Conservation (phyloP, 2,888 invertebrate genomes). For the Papilio elwesi region DNA sequence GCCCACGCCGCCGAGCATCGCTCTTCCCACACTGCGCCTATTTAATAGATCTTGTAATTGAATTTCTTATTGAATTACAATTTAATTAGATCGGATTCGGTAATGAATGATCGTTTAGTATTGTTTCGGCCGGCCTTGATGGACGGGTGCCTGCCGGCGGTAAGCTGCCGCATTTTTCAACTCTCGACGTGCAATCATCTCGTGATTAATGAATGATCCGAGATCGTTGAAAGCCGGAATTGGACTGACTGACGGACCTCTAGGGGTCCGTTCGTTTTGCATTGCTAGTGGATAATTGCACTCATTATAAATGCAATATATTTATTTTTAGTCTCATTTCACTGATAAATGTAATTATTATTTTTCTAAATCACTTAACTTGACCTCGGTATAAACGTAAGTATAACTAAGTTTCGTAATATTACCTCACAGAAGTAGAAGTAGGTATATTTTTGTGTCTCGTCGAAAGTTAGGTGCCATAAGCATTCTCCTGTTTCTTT, state of each 20-base stretch:
- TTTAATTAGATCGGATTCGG: conserved; percentile 68
- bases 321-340: background rate
- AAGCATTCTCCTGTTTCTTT: no score
- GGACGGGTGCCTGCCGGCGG: conserved; percentile 53
- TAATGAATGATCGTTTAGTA: conserved; percentile 63
- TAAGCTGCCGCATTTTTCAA: conserved; percentile 67
- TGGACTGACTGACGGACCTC: conserved; percentile 49
- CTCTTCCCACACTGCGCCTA: conserved; percentile 57
- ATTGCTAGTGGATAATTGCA: conserved; percentile 21
- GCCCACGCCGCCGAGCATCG: conserved; percentile 39
- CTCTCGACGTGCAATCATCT: conserved; percentile 63
- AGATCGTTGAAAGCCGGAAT: conserved; percentile 67
- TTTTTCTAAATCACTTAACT: background rate
- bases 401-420: no score
- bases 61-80: conserved; percentile 76
- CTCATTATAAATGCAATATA: background rate
- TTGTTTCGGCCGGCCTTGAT: conserved; percentile 57
- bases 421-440: no score
- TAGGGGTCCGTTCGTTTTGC: conserved; percentile 45
- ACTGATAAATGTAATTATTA: background rate
- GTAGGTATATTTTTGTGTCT: no score
- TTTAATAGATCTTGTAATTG: conserved; percentile 55
- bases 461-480: no score
- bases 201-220: conserved; percentile 61
- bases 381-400: background rate